Evolutionary conservation across 2,113 vertebrate genomes (phyloP), one percentile per base, ranked within the genome.

Genomic region (Hippocampus mohnikei): DNA sequence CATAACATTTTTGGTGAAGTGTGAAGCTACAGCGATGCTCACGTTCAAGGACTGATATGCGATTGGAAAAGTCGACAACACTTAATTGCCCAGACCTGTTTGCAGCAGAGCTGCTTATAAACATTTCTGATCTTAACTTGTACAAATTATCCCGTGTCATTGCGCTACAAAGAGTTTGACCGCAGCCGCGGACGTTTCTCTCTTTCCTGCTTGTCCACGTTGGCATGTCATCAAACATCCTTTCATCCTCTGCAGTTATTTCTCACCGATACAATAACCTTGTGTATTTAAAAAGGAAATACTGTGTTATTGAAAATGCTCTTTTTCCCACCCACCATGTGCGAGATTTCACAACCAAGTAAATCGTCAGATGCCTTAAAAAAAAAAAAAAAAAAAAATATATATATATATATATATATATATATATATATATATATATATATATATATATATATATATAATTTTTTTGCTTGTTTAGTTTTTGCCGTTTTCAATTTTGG

Each of bases 41-140:
- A 58, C 27, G 56, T 58, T 27, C 5, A 15, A 11, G 20, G 60
- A 23, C 59, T 40, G 33, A 62, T 40, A 37, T 62, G 29, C 33
- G 21, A 62, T 21, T 62, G 10, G 40, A 23, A 62, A 21, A 40
- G 18, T 40, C 40, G 40, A 62, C 33, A 62, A 40, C 33, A 62
- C 60, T 21, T 21, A 37, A 40, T 40, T 62, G 29, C 18, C 18
- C 60, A 40, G 60, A 62, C 8, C 29, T 58, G 56, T 13, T 58
- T 56, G 10, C 23, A 27, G 55, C 55, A 56, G 23, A 56, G 23
- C n/a, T 23, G n/a, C n/a, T 25, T 15, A 56, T 56, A 23, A 58
- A 58, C 56, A 13, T 58, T 58, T 58, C 56, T 58, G 56, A 58
- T 58, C 11, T 27, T 58, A 58, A 58, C 23, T 62, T 62, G 29